Evolutionary conservation across 2,888 invertebrate genomes (phyloP), one percentile per base, ranked within the genome.

Genomic region (Punctoribates punctum): DNA sequence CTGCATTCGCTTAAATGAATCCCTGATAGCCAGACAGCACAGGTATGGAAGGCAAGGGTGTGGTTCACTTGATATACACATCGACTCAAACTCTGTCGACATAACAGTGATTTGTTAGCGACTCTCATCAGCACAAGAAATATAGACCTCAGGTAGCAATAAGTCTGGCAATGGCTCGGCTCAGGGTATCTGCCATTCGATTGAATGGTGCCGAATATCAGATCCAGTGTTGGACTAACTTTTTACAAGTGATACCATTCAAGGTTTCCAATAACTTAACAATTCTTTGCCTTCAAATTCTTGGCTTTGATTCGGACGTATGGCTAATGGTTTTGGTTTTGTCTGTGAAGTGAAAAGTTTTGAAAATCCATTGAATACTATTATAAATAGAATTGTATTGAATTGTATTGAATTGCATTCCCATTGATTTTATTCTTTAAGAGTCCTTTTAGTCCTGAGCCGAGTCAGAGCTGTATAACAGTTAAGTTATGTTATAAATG

Each of bases 31-130:
- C 20, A 62, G 42, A 42, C 42, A 62, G 62, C 25, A 23, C 27
- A 27, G 62, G 29, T 62, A 62, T 62, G 62, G 27, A 27, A 62
- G 62, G 62, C 4, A 27, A 62, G 62, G 62, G 62, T 27, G 62
- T 62, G 62, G 62, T 62, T 62, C 25, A 62, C 62, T 29, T 27
- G 17, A 27, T 29, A 62, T 62, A 62, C 29, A 62, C 62, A 62
- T 62, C 15, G 25, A 62, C 27, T 27, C 62, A 27, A 11, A 17
- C 17, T 23, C 20, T 62, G 62, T 62, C 62, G 62, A 62, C 62
- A 62, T 62, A 62, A 62, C 62, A 62, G 62, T 62, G 62, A 62
- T 62, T 62, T 62, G 62, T 62, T 62, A 27, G 54, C 54, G 62
- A 62, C 62, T 62, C 62, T 62, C 62, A 62, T 62, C 62, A 62